Conservation (phyloP, 1,140 invertebrate genomes). For the Hyles euphorbiae region DNA sequence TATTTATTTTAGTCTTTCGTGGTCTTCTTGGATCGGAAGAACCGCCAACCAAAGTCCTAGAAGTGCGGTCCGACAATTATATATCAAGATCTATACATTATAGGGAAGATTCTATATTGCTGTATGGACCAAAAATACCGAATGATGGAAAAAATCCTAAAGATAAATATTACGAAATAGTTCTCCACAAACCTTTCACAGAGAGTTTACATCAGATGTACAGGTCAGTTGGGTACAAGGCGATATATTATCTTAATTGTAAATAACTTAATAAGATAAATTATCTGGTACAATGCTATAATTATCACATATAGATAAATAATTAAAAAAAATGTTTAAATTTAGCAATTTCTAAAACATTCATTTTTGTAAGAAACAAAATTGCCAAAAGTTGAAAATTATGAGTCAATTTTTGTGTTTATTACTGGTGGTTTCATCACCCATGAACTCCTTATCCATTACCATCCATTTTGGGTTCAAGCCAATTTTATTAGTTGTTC, state of each 20-base stretch:
- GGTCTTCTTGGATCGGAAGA: conserved; percentile 71
- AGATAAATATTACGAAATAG: conserved; percentile 80
- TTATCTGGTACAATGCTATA: not conserved
- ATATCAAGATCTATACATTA: conserved; percentile 77
- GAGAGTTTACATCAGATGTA: conserved; percentile 80
- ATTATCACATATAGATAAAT: not conserved
- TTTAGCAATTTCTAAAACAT: not conserved
- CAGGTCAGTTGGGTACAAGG: conserved; percentile 70
- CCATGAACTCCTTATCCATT: not conserved
- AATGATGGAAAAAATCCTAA: conserved; percentile 54
- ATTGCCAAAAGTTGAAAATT: no score
- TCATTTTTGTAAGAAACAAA: no score
- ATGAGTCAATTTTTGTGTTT: not conserved
- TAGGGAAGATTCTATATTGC: conserved; percentile 82
- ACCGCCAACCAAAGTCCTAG: conserved; percentile 78
- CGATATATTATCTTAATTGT: not conserved
- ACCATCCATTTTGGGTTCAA: no score
- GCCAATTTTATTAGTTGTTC: no score
- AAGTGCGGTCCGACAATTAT: conserved; percentile 81
- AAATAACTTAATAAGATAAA: not conserved
- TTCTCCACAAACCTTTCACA: conserved; percentile 82
- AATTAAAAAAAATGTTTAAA: not conserved
- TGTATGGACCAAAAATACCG: conserved; percentile 77
- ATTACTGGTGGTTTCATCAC: not conserved
- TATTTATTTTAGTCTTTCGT: conserved; percentile 63